Base-by-base conservation (phyloP, 1,140 invertebrate species). In the Drosophila triauraria region DNA sequence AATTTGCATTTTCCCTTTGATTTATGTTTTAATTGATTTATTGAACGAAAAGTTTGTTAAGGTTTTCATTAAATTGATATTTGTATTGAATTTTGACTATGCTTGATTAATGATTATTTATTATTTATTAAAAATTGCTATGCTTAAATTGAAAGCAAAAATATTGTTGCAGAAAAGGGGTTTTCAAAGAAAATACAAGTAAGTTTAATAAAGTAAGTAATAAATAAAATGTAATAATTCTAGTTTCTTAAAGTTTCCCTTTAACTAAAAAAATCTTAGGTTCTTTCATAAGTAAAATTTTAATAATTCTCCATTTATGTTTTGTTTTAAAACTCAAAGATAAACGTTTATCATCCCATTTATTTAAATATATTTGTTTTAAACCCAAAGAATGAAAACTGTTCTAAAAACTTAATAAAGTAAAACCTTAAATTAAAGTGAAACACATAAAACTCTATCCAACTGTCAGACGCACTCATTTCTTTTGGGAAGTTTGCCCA, bases 21-120 rank as follows among this genome's bases (percentile, higher is more conserved):
- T 57, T 38, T 53, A 53, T 13, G 32, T 15, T 38, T 43, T 5
- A 30, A 35, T 51, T 38, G 17, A 42, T 42, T 35, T 25, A 62
- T 63, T 46, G 15, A n/a, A 3, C 3, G 32, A 25, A 27, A 62
- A 46, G n/a, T 20, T 23, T 25, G 58, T 61, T 46, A 27, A 57
- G 7, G 8, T 15, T 9, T 32, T 43, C 54, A 57, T 42, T 57
- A 57, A 40, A 57, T 57, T 42, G 35, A 54, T 54, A 54, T 54
- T 54, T 54, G 23, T 54, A 42, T 57, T 57, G 15, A 40, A 4
- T 20, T 38, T 35, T 20, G 17, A 9, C 0, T 38, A 15, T 3
- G 51, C 1, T 23, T 54, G 32, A 54, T 38, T 23, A 38, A 54
- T 54, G 13, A 20, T 7, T 5, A 38, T 23, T 7, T 60, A 23